Evolutionary conservation across 2,888 invertebrate species (phyloP), one percentile per base, ranked within the genome.

Genomic region (Galerucella calmariensis): DNA sequence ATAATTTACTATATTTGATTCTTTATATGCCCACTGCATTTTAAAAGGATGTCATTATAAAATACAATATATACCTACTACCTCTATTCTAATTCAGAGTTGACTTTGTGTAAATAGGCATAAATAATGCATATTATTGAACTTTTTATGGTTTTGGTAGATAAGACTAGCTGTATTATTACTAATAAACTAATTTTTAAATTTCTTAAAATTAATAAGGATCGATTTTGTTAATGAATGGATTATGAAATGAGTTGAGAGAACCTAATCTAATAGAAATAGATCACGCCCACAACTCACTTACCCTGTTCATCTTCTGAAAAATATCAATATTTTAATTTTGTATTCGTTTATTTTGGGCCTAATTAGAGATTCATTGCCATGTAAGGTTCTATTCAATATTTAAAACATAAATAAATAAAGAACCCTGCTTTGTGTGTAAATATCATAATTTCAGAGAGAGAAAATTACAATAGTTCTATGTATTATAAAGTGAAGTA

Each of bases 251-350:
- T 83, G 82, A 82, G 81, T 81, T 81, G 81, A 81, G 35, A 81
- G 79, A 80, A 81, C 79, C 79, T 81, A 77, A 81, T 81, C 80
- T 78, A 80, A 79, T 73, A 74, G 79, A 80, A 81, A 82, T 78
- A 82, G 81, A 83, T 81, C 83, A 83, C 84, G 80, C 82, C 77
- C 82, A 83, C 82, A 83, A 83, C 82, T 82, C 81, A 87, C 88
- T 88, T 87, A 88, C 88, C 88, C 85, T 87, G 84, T 73, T 87
- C 87, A 84, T 86, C 86, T 84, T 88, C 88, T 88, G 88, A 85
- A 88, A 87, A 81, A 85, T 79, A 85, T 78, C 67, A 68, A 78
- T 76, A 75, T 66, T 80, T 80, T 78, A 77, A 78, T 75, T 65
- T 62, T 53, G 58, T 58, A 46, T 44, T 69, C 48, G 35, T 20